Conservation (phyloP, 2,113 vertebrate species). For the Aythya baeri region DNA sequence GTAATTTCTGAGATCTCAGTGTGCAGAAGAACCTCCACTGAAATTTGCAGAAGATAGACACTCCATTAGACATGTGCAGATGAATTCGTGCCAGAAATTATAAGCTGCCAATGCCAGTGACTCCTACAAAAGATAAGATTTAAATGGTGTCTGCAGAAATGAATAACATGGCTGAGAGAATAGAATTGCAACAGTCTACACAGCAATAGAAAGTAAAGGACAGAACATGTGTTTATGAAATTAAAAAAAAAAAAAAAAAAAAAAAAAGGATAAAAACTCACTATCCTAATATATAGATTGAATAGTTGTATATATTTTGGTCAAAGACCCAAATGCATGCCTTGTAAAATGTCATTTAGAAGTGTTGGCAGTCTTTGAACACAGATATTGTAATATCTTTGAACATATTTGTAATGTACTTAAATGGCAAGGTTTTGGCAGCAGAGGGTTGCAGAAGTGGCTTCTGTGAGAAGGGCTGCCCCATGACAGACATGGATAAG, state of each 20-base stretch:
- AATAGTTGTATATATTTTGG: not conserved
- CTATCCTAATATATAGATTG: not conserved
- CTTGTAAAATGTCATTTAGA: not conserved
- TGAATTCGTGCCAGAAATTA: not conserved
- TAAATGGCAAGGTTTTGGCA: not conserved
- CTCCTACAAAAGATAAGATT: slow-evolving; percentile 10
- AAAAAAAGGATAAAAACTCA: not conserved
- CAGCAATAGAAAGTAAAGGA: not conserved
- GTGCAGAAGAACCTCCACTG: not conserved
- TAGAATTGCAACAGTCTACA: not conserved
- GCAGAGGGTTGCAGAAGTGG: not conserved
- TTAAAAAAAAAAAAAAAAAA: not conserved
- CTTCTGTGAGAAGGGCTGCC: not conserved
- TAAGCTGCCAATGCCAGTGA: not conserved
- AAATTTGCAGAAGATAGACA: not conserved
- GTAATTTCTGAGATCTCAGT: not conserved
- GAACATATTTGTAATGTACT: not conserved
- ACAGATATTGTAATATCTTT: not conserved
- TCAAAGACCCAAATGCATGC: not conserved
- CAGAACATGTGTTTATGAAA: not conserved
- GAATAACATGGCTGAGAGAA: not conserved
- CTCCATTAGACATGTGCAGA: not conserved
- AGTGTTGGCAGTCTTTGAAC: not conserved
- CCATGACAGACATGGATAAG: not conserved
- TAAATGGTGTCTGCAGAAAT: slow-evolving; percentile 1